A percentile compares a stretch with the other conserved stretches of the same genome.
These are phyloP conservation scores for Chloromyia formosa DNA, from an alignment of 2,888 invertebrate genomes.

Conservation along the genomic window DNA sequence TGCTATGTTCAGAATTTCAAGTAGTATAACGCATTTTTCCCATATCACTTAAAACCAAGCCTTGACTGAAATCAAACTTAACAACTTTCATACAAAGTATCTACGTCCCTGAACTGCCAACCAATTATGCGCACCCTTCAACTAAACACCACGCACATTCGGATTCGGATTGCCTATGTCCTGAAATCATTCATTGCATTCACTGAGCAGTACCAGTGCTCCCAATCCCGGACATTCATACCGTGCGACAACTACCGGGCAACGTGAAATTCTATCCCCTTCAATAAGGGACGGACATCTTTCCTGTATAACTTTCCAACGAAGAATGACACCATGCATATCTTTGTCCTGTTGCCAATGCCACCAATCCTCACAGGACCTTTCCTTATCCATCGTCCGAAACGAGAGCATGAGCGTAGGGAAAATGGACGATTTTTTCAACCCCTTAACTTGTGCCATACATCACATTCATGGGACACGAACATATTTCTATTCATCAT, in stretches of 20 bases:
- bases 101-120: conserved; percentile 21
- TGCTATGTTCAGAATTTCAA: no score
- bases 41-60: no score
- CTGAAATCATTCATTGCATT: conserved; percentile 19
- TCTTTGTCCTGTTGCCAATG: conserved; percentile 11
- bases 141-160: conserved; percentile 18
- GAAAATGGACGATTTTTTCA: not conserved
- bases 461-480: not conserved
- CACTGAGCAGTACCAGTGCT: not conserved
- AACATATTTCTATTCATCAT: conserved; percentile 19
- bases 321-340: conserved; percentile 17
- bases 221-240: not conserved
- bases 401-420: not conserved
- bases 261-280: not conserved
- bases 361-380: not conserved
- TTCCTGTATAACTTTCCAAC: conserved; percentile 23
- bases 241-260: conserved; percentile 16
- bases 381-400: not conserved
- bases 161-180: not conserved
- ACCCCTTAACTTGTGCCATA: not conserved
- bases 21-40: no score
- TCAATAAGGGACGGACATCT: conserved; percentile 6
- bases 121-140: conserved; percentile 37
- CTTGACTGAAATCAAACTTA: no score
- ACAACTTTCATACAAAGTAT: no score